Conservation (phyloP, 2,797 vertebrate genomes). For the Chromis chromis region DNA sequence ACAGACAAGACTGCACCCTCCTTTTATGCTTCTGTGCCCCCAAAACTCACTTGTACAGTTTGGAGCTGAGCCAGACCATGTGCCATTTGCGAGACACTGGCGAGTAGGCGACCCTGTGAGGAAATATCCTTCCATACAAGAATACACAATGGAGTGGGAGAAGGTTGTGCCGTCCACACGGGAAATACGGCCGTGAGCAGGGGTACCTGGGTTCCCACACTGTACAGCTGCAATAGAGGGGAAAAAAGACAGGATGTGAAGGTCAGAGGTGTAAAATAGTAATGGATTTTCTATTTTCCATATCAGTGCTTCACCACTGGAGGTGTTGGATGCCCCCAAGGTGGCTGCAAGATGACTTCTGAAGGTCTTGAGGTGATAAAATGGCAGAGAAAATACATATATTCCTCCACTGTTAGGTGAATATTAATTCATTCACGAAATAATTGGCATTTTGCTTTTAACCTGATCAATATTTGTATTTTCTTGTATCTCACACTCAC, state of each 20-base stretch:
- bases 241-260: constrained; percentile 49
- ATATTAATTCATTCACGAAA: constrained; percentile 36
- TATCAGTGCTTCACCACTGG: constrained; percentile 63
- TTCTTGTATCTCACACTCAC: constrained; percentile 18
- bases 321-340: constrained; percentile 16
- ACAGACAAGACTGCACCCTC: background rate
- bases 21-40: background rate
- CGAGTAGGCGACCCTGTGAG: constrained; percentile 90
- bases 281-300: constrained; percentile 68
- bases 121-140: constrained; percentile 93
- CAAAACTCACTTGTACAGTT: constrained; percentile 94
- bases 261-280: constrained; percentile 53
- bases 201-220: constrained; percentile 94
- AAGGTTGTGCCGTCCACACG: constrained; percentile 92
- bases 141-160: constrained; percentile 94
- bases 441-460: constrained; percentile 31
- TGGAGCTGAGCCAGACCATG: constrained; percentile 93
- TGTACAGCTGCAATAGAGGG: constrained; percentile 87
- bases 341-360: constrained; percentile 40
- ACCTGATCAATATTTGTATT: constrained; percentile 30
- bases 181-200: constrained; percentile 91
- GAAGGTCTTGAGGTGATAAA: constrained; percentile 46
- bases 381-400: constrained; percentile 20
- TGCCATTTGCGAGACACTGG: constrained; percentile 95
- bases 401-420: constrained; percentile 10